A percentile compares a stretch with the other conserved stretches of the same genome.
These are phyloP conservation scores for Cheilinus undulatus DNA, from an alignment of 2,113 vertebrate species.

Conservation along the genomic window DNA sequence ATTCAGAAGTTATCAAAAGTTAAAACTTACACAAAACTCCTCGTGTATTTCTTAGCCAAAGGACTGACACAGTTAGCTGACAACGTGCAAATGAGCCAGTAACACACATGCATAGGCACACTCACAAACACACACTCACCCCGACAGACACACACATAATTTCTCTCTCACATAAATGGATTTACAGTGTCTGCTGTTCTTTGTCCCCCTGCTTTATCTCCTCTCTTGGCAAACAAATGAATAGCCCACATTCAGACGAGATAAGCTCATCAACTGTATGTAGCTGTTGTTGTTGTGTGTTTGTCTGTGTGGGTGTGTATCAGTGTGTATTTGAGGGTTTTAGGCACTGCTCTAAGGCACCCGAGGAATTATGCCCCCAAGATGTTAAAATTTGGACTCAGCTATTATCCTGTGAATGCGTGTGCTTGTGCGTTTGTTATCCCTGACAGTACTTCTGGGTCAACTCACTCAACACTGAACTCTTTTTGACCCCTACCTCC, in stretches of 20 bases:
- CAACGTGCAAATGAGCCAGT: not conserved
- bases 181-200: constrained; percentile 63
- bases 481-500: constrained; percentile 80
- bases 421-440: constrained; percentile 21
- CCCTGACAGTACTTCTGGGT: constrained; percentile 60
- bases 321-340: constrained; percentile 44
- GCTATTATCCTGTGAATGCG: constrained; percentile 38
- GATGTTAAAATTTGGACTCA: constrained; percentile 56
- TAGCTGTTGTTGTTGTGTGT: constrained; percentile 16
- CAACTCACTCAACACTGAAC: constrained; percentile 69
- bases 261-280: constrained; percentile 70
- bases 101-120: not conserved
- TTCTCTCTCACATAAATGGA: constrained; percentile 60
- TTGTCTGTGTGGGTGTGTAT: constrained; percentile 29
- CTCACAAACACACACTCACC: constrained; percentile 2
- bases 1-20: too few species aligned
- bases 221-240: constrained; percentile 59
- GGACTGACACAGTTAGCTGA: constrained; percentile 13
- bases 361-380: constrained; percentile 43
- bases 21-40: not conserved
- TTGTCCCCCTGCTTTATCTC: constrained; percentile 61
- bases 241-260: constrained; percentile 63
- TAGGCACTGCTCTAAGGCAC: constrained; percentile 45
- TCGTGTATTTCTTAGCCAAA: not conserved
- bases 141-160: not conserved